Evolutionary conservation across 35 echinoderm and acorn worm species (phyloP).

Genomic region (Patiria miniata): DNA sequence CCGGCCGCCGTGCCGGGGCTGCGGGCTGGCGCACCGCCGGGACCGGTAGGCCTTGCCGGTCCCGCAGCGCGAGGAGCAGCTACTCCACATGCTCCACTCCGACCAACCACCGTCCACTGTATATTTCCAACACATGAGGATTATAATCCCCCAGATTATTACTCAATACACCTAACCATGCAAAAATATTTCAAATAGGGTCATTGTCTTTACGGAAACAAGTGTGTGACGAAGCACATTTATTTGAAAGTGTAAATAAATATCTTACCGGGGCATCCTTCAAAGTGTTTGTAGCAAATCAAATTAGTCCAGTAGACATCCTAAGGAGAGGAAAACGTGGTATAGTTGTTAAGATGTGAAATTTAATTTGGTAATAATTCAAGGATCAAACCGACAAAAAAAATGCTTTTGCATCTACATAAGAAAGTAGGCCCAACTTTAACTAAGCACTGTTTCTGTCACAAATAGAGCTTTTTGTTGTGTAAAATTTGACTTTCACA

Average conservation of each 20-base stretch:
- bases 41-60: constrained; percentile 60
- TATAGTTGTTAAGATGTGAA: too few species aligned
- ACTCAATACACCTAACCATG: neutral
- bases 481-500: too few species aligned
- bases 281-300: constrained; percentile 80
- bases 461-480: too few species aligned
- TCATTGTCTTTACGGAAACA: neutral
- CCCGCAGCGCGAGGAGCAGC: constrained; percentile 83
- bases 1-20: constrained; percentile 59
- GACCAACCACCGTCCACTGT: constrained; percentile 84
- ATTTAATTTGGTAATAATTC: too few species aligned
- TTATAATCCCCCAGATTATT: neutral
- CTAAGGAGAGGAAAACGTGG: too few species aligned
- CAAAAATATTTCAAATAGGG: neutral
- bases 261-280: constrained; percentile 81
- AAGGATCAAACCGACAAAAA: too few species aligned
- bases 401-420: too few species aligned
- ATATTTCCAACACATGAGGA: neutral
- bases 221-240: neutral
- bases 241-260: too few species aligned
- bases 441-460: too few species aligned
- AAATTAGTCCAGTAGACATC: constrained; percentile 84
- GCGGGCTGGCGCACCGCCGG: constrained; percentile 70
- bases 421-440: too few species aligned
- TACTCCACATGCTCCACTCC: constrained; percentile 75